Evolutionary conservation across 1,140 invertebrate genomes (phyloP).

Genomic region (Aleiodes sp.): DNA sequence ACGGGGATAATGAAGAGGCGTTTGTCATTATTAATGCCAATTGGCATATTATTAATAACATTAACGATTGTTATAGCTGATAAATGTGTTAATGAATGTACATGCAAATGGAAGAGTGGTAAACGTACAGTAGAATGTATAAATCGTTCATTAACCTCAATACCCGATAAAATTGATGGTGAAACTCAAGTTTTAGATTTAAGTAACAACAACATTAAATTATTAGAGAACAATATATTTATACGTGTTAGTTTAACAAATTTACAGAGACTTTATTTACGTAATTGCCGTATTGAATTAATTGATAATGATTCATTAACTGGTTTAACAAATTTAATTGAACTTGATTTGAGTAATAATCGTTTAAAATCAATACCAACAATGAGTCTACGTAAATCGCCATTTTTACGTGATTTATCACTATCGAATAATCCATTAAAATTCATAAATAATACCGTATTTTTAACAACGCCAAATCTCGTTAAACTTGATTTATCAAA

Average conservation of each 20-base stretch:
- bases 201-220: conserved; percentile 85
- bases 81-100: conserved; percentile 80
- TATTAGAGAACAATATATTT: conserved; percentile 83
- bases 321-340: conserved; percentile 86
- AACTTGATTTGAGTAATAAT: conserved; percentile 87
- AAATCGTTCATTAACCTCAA: conserved; percentile 79
- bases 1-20: not conserved
- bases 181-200: conserved; percentile 91
- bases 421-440: conserved; percentile 84
- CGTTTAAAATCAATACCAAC: conserved; percentile 80
- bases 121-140: conserved; percentile 91
- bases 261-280: conserved; percentile 84
- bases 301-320: conserved; percentile 85
- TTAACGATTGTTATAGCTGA: conserved; percentile 40
- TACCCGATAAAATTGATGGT: conserved; percentile 83
- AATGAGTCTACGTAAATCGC: conserved; percentile 78
- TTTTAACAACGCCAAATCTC: conserved; percentile 77
- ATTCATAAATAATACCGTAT: conserved; percentile 79
- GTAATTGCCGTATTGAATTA: conserved; percentile 82
- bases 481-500: conserved; percentile 86
- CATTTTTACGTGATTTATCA: conserved; percentile 82
- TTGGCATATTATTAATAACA: not conserved
- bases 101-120: conserved; percentile 92
- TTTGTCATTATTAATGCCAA: not conserved
- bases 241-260: conserved; percentile 81